Conservation (phyloP, 2,888 invertebrate genomes). For the Stenodema calcarata region DNA sequence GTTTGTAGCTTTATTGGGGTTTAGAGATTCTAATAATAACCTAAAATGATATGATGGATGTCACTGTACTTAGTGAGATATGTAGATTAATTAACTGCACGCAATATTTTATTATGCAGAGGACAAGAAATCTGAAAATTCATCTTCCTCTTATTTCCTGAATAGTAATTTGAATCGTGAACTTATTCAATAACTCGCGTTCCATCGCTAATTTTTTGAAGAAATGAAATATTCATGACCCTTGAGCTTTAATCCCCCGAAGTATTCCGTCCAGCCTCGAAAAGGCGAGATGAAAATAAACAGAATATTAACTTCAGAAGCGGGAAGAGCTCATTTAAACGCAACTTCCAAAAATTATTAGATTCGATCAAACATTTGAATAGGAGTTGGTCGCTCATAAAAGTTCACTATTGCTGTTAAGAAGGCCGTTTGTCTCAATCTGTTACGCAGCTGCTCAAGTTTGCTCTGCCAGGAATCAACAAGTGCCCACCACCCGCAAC, state of each 20-base stretch:
- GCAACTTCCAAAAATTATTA: slow-evolving; percentile 26
- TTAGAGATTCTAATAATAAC: no score
- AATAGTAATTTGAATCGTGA: neutral
- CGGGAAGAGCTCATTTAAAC: neutral
- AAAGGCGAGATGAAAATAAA: neutral
- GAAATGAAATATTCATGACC: neutral
- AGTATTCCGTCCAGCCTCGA: neutral
- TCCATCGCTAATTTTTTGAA: neutral
- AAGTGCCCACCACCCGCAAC: slow-evolving; percentile 3
- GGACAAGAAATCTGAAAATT: no score
- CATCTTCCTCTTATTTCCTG: neutral
- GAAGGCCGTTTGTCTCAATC: slow-evolving; percentile 40
- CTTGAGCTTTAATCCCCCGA: neutral
- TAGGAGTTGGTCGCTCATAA: slow-evolving; percentile 27
- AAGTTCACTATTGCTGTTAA: slow-evolving; percentile 3
- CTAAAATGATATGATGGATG: no score
- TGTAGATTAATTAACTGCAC: no score
- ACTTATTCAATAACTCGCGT: neutral
- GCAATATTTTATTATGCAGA: no score
- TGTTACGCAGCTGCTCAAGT: slow-evolving; percentile 42
- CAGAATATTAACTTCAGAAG: neutral
- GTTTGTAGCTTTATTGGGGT: no score
- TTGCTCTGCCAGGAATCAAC: slow-evolving; percentile 42
- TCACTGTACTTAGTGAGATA: no score
- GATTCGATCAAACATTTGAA: slow-evolving; percentile 34